Evolutionary conservation across 2,888 invertebrate genomes (phyloP).

Genomic region (Linnaemya vulpina): DNA sequence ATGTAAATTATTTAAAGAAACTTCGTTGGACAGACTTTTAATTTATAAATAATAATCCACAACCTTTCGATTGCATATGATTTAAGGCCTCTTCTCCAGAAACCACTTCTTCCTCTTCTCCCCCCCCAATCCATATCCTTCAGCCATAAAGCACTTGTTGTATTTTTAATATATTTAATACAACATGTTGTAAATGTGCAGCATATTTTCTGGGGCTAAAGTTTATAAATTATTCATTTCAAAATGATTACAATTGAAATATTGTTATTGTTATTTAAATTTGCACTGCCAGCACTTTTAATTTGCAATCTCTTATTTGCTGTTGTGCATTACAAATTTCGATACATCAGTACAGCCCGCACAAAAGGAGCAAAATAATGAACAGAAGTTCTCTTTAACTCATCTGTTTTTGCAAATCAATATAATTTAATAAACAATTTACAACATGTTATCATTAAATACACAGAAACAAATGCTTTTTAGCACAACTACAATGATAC

Average conservation of each 20-base stretch:
- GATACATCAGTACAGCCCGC: neutral
- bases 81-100: too few relatives aligned
- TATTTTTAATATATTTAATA: neutral
- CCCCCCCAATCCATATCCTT: neutral
- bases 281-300: constrained; percentile 22
- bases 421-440: constrained; percentile 71
- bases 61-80: too few relatives aligned
- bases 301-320: constrained; percentile 29
- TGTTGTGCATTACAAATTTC: constrained; percentile 23
- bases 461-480: constrained; percentile 14
- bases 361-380: constrained; percentile 25
- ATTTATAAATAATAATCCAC: too few relatives aligned
- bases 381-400: constrained; percentile 28
- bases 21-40: too few relatives aligned
- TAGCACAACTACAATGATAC: neutral
- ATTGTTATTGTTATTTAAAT: constrained; percentile 44
- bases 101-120: too few relatives aligned
- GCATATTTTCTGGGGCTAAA: constrained; percentile 42
- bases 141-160: neutral
- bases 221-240: constrained; percentile 55
- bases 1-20: too few relatives aligned
- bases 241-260: constrained; percentile 54
- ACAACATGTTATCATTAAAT: constrained; percentile 59
- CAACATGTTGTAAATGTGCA: constrained; percentile 28
- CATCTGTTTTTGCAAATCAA: constrained; percentile 60